Evolutionary conservation across 1,140 invertebrate genomes (phyloP).

Genomic region (Cydia pomonella): DNA sequence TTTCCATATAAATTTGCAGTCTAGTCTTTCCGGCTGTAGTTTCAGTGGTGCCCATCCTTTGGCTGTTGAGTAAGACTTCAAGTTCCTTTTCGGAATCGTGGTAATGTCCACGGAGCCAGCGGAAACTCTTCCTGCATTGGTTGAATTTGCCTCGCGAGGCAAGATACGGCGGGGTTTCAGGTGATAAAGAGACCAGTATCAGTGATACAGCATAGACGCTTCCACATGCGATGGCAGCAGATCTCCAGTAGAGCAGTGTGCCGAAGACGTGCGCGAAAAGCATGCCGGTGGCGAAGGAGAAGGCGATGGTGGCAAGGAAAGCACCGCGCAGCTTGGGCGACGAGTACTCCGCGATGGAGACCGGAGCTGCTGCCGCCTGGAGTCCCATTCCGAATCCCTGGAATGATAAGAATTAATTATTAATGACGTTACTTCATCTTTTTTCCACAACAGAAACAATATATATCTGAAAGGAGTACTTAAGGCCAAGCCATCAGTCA

Average conservation of each 20-base stretch:
- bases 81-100: conserved; percentile 65
- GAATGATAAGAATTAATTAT: conserved; percentile 37
- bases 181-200: conserved; percentile 59
- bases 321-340: conserved; percentile 64
- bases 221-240: conserved; percentile 66
- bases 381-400: conserved; percentile 76
- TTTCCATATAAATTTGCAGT: conserved; percentile 46
- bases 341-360: conserved; percentile 73
- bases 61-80: conserved; percentile 60
- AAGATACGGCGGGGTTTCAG: conserved; percentile 70
- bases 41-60: conserved; percentile 46
- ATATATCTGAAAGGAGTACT: no score
- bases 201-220: conserved; percentile 62
- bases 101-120: conserved; percentile 62
- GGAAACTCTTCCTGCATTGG: conserved; percentile 62
- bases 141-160: conserved; percentile 56
- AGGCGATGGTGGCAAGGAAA: conserved; percentile 71
- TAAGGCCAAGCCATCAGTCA: no score
- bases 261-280: conserved; percentile 69
- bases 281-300: conserved; percentile 74
- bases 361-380: conserved; percentile 65
- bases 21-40: conserved; percentile 43
- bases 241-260: conserved; percentile 66
- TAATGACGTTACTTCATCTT: neutral
- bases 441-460: no score